A percentile compares a stretch with the other conserved stretches of the same genome.
Evolutionary conservation across 2,888 invertebrate species (phyloP).

Genomic region (Nemurella pictetii): DNA sequence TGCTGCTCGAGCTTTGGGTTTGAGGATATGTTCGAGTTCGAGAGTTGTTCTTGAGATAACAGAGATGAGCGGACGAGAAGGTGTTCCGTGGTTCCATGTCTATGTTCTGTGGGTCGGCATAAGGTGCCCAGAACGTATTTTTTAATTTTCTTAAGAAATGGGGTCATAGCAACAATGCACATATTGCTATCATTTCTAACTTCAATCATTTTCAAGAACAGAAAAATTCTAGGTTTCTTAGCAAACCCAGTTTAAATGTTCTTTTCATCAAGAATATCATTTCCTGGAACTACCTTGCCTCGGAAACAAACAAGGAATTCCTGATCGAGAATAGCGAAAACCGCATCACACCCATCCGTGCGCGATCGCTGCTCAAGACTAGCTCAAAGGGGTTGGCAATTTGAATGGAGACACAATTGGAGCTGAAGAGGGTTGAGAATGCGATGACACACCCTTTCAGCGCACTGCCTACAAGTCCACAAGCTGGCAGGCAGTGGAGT

Average conservation of each 20-base stretch:
- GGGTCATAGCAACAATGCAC: no score
- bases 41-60: background rate
- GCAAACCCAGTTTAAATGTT: background rate
- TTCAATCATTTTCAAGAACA: no score
- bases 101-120: no score
- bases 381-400: background rate
- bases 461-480: background rate
- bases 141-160: no score
- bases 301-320: background rate
- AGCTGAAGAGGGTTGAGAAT: background rate
- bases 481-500: background rate
- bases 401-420: background rate
- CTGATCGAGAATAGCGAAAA: background rate
- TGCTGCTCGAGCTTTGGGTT: background rate
- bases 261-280: background rate
- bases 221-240: no score
- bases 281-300: background rate
- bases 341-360: background rate
- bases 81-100: no score
- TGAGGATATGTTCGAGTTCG: background rate
- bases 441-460: background rate
- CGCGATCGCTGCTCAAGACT: no score
- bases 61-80: background rate
- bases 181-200: no score
- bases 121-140: no score